Evolutionary conservation across 2,113 vertebrate genomes (phyloP).

Genomic region (Coregonus clupeaformis): DNA sequence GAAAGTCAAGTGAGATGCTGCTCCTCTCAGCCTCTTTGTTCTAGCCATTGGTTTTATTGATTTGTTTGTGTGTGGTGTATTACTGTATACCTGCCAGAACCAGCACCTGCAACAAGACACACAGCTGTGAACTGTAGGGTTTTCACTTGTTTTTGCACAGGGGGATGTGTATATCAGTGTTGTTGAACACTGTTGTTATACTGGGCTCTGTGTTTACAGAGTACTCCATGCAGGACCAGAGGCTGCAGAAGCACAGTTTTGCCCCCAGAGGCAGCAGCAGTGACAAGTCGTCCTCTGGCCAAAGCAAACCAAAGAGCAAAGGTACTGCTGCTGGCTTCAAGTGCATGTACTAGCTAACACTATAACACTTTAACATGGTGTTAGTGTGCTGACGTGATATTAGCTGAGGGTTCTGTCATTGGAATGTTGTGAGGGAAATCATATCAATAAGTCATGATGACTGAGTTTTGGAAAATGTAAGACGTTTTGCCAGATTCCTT

Average conservation of each 20-base stretch:
- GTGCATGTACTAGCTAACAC: too few relatives aligned
- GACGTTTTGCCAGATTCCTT: not conserved
- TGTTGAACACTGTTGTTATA: slow-evolving; percentile 13
- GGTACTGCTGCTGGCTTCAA: slow-evolving; percentile 70
- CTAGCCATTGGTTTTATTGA: slow-evolving; percentile 51
- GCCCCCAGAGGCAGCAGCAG: slow-evolving; percentile 79
- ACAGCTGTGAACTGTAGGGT: not conserved
- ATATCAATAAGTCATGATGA: not conserved
- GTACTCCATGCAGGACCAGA: slow-evolving; percentile 87
- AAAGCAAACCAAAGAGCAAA: slow-evolving; percentile 94
- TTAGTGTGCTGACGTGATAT: too few relatives aligned
- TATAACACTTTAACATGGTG: too few relatives aligned
- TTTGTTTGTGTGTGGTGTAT: slow-evolving; percentile 52
- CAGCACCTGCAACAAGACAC: too few relatives aligned
- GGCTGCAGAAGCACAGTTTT: slow-evolving; percentile 89
- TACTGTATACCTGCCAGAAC: not conserved
- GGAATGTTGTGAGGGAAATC: too few relatives aligned
- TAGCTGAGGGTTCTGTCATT: too few relatives aligned
- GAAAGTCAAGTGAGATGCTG: slow-evolving; percentile 64
- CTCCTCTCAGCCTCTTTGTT: slow-evolving; percentile 58
- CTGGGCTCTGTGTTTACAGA: slow-evolving; percentile 58
- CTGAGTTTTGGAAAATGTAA: not conserved
- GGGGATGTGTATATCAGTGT: slow-evolving; percentile 40
- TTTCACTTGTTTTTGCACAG: not conserved
- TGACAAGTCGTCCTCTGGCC: slow-evolving; percentile 86